These are phyloP conservation scores for Aphaenogaster rudis DNA, from an alignment of 1,140 invertebrate species.

Conservation along the genomic window DNA sequence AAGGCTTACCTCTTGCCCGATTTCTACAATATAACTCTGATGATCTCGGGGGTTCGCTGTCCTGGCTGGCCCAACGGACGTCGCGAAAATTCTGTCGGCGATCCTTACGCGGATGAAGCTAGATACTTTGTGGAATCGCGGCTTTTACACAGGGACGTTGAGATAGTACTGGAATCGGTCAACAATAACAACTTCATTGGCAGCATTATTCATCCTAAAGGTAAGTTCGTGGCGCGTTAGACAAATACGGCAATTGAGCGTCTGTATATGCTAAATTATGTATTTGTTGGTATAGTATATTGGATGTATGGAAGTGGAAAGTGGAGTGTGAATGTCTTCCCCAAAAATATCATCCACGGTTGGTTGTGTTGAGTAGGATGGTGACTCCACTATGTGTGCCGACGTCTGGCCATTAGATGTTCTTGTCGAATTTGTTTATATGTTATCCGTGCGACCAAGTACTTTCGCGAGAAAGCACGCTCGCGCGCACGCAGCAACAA, in stretches of 20 bases:
- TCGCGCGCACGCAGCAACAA: too few species aligned
- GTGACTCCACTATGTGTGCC: too few species aligned
- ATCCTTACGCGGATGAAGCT: constrained; percentile 93
- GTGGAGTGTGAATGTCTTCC: too few species aligned
- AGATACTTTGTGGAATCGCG: constrained; percentile 96
- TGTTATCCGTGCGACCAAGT: too few species aligned
- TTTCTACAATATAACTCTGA: constrained; percentile 96
- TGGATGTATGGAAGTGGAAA: too few species aligned
- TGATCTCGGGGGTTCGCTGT: constrained; percentile 97
- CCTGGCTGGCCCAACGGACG: constrained; percentile 91
- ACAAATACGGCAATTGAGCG: neutral
- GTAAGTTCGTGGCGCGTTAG: constrained; percentile 85
- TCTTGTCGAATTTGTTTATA: too few species aligned
- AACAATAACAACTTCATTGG: constrained; percentile 98
- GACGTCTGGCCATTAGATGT: too few species aligned
- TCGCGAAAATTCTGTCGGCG: constrained; percentile 85
- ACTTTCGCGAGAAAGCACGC: too few species aligned
- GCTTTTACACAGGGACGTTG: constrained; percentile 97
- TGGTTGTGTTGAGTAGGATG: too few species aligned
- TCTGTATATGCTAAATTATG: neutral
- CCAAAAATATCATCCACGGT: too few species aligned
- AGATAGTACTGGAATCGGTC: constrained; percentile 96
- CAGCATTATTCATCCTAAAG: constrained; percentile 96
- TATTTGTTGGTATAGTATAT: too few species aligned
- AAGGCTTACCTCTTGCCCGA: constrained; percentile 95